These are phyloP conservation scores for Himalopsyche tibetana DNA, from an alignment of 2,888 invertebrate genomes.

Conservation along the genomic window DNA sequence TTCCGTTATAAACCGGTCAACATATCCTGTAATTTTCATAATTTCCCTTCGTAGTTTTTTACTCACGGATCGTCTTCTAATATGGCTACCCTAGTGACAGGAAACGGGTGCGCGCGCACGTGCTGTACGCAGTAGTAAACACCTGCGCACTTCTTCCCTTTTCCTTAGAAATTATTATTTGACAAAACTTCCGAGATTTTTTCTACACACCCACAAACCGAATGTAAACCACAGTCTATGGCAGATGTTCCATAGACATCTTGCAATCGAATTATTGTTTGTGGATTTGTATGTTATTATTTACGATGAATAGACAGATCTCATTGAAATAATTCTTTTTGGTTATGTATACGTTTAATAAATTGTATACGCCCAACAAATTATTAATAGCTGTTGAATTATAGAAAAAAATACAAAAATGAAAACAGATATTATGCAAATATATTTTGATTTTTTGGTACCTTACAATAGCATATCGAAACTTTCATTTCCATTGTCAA, in stretches of 20 bases:
- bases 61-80: background rate
- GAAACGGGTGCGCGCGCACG: slow-evolving; percentile 64
- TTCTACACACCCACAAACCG: background rate
- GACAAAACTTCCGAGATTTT: slow-evolving; percentile 53
- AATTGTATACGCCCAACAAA: too few relatives aligned
- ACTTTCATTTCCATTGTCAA: too few relatives aligned
- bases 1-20: slow-evolving; percentile 46
- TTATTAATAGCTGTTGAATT: too few relatives aligned
- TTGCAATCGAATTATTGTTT: slow-evolving; percentile 17
- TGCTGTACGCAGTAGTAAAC: slow-evolving; percentile 52
- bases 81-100: slow-evolving; percentile 49
- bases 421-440: too few relatives aligned
- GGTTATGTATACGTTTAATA: too few relatives aligned
- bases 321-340: background rate
- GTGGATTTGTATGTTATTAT: slow-evolving; percentile 7
- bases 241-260: slow-evolving; percentile 52
- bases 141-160: slow-evolving; percentile 57
- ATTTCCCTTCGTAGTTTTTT: slow-evolving; percentile 51
- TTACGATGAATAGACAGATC: slow-evolving; percentile 1
- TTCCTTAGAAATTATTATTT: slow-evolving; percentile 22
- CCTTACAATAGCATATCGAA: too few relatives aligned
- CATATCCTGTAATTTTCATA: slow-evolving; percentile 49
- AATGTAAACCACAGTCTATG: slow-evolving; percentile 49
- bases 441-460: too few relatives aligned
- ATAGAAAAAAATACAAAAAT: too few relatives aligned